Evolutionary conservation across 2,888 invertebrate genomes (phyloP).

Genomic region (Chrysina gloriosa): DNA sequence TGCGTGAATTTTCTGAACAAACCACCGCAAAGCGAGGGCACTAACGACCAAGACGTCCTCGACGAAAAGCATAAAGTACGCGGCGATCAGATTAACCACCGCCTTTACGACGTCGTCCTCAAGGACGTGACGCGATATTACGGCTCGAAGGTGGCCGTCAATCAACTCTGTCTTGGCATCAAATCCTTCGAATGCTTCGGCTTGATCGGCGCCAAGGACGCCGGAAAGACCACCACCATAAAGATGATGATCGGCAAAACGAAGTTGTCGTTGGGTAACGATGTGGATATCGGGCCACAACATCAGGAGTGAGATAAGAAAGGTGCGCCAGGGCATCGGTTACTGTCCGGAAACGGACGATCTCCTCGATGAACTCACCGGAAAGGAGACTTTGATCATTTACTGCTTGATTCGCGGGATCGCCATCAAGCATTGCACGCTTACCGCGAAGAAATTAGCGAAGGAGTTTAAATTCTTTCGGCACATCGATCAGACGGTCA

Average conservation of each 20-base stretch:
- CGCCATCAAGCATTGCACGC: conserved; percentile 54
- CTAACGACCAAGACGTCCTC: conserved; percentile 67
- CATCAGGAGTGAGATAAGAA: conserved; percentile 66
- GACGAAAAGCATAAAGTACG: conserved; percentile 68
- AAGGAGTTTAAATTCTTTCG: conserved; percentile 62
- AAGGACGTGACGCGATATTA: conserved; percentile 75
- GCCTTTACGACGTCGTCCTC: conserved; percentile 69
- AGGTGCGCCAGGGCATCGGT: conserved; percentile 71
- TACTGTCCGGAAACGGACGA: conserved; percentile 73
- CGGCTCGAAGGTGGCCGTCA: conserved; percentile 78
- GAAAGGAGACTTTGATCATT: conserved; percentile 67
- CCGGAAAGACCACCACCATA: conserved; percentile 87
- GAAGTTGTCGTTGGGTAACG: conserved; percentile 75
- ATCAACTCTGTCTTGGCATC: conserved; percentile 70
- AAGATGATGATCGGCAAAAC: conserved; percentile 88
- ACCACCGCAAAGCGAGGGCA: background rate
- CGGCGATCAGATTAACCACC: conserved; percentile 57
- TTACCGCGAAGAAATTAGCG: conserved; percentile 60
- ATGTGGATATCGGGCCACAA: conserved; percentile 68
- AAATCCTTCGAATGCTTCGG: conserved; percentile 82
- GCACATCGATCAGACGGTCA: conserved; percentile 65
- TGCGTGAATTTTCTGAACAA: conserved; percentile 61
- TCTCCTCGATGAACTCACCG: conserved; percentile 68
- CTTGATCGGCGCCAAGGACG: conserved; percentile 83
- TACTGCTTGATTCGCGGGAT: conserved; percentile 67